Conservation (phyloP, 2,888 invertebrate species). For the Tolmerus cingulatus region DNA sequence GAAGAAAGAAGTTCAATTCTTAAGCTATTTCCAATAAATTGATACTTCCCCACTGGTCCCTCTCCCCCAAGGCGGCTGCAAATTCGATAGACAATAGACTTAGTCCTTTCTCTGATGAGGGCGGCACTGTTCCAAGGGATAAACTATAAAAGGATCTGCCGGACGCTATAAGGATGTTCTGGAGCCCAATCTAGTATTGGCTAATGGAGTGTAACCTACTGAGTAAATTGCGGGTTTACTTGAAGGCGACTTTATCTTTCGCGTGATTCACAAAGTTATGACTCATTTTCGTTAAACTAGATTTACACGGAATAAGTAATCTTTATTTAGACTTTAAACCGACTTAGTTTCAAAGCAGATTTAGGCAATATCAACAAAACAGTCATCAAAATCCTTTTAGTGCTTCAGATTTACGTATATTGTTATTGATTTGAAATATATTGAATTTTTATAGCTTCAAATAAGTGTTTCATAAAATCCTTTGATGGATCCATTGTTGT, state of each 20-base stretch:
- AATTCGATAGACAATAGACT: background rate
- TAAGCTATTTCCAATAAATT: slow-evolving; percentile 18
- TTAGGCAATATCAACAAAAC: background rate
- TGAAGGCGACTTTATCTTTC: background rate
- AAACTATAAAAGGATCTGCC: background rate
- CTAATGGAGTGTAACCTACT: background rate
- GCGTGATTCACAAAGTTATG: background rate
- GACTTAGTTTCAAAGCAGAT: background rate
- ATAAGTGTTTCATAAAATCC: too few relatives aligned
- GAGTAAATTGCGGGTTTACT: background rate
- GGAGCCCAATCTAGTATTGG: background rate
- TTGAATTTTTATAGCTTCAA: too few relatives aligned
- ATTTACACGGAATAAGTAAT: background rate
- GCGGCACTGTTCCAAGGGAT: background rate
- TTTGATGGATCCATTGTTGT: too few relatives aligned
- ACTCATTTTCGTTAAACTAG: background rate
- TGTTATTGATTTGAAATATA: too few relatives aligned
- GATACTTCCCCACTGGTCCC: background rate
- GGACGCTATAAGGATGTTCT: background rate
- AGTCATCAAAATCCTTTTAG: background rate
- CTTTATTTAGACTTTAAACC: background rate
- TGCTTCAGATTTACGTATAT: too few relatives aligned
- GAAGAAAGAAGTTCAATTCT: background rate
- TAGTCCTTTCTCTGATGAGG: background rate
- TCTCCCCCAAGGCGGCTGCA: background rate